phyloP scores from a whole-genome alignment of 1,140 invertebrate genomes.

The Riptortus pedestris region DNA sequence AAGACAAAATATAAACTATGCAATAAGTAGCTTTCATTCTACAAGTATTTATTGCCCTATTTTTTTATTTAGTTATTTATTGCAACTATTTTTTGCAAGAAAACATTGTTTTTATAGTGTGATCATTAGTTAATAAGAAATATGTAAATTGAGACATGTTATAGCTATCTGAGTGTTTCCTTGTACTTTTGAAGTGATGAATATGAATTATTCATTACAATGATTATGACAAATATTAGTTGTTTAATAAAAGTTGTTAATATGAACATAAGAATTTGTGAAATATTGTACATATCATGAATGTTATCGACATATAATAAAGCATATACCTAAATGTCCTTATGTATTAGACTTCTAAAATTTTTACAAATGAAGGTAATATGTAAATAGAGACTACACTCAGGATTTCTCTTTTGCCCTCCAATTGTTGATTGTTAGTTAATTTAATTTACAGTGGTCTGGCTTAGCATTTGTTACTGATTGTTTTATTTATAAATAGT shows the following conservation, averaged over 20 bases:
- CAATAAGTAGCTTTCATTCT: constrained; percentile 9
- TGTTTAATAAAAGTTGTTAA: constrained; percentile 11
- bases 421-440: no score
- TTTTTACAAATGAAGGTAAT: no score
- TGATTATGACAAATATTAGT: constrained; percentile 9
- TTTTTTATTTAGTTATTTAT: neutral
- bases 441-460: no score
- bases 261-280: constrained; percentile 9
- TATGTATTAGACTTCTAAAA: neutral
- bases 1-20: constrained; percentile 11
- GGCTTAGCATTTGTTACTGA: no score
- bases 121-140: constrained; percentile 1
- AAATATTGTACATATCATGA: constrained; percentile 21
- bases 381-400: no score
- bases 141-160: constrained; percentile 1
- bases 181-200: constrained; percentile 12
- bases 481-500: no score
- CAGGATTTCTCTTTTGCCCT: no score
- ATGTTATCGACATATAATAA: neutral
- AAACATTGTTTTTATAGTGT: constrained; percentile 15
- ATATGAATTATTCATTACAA: neutral
- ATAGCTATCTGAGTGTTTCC: neutral
- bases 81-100: neutral
- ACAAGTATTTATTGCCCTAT: neutral
- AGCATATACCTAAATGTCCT: neutral